Conservation (phyloP, 2,888 invertebrate genomes). For the Itoplectis maculator region DNA sequence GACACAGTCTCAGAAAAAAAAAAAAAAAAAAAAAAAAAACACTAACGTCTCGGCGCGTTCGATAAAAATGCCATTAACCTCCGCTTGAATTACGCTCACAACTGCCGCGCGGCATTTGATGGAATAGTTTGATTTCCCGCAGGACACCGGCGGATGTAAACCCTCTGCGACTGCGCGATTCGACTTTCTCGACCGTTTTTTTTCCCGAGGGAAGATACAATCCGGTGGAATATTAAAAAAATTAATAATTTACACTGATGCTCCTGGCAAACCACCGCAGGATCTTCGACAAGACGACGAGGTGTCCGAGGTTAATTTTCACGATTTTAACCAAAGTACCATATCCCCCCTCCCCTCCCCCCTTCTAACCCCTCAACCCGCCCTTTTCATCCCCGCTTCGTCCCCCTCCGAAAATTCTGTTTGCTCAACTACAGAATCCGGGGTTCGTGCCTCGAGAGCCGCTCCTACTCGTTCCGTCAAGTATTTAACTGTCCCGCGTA, state of each 20-base stretch:
- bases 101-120: not conserved
- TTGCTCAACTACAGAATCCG: not conserved
- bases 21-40: not conserved
- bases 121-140: slow-evolving; percentile 1
- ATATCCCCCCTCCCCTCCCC: not conserved
- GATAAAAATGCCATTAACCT: not conserved
- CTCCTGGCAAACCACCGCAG: not conserved
- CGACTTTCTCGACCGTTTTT: too few species aligned
- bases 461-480: slow-evolving; percentile 21
- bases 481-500: slow-evolving; percentile 68
- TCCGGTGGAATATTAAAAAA: not conserved
- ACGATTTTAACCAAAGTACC: not conserved
- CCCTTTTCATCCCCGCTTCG: not conserved
- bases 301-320: slow-evolving; percentile 8
- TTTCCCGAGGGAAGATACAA: not conserved
- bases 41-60: not conserved
- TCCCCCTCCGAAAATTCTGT: not conserved
- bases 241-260: not conserved
- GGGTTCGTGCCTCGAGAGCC: not conserved
- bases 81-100: not conserved
- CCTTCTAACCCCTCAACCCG: not conserved
- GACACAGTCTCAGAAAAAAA: too few species aligned
- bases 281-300: not conserved
- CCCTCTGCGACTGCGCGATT: not conserved
- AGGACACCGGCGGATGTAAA: not conserved